A percentile compares a stretch with the other conserved stretches of the same genome.
Conservation (phyloP, 2,888 invertebrate species). For the Alcis repandata region DNA sequence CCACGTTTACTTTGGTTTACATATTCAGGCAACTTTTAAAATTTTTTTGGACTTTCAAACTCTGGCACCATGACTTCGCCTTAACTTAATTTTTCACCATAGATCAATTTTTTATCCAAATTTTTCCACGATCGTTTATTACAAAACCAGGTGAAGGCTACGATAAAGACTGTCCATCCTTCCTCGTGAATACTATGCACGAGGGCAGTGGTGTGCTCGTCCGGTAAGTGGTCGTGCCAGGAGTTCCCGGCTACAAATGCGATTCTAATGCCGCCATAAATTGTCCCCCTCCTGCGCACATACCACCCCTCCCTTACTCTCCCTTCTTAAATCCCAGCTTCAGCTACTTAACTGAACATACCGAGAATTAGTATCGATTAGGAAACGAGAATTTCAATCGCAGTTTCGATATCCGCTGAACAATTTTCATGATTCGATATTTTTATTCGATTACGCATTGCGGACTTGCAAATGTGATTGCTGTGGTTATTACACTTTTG, state of each 20-base stretch:
- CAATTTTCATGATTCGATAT: constrained; percentile 54
- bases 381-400: constrained; percentile 68
- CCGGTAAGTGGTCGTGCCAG: constrained; percentile 45
- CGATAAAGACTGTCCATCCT: constrained; percentile 39
- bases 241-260: constrained; percentile 66
- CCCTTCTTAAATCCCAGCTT: constrained; percentile 51
- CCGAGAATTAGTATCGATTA: constrained; percentile 80
- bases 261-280: constrained; percentile 81
- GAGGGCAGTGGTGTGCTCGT: constrained; percentile 55
- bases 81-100: no score
- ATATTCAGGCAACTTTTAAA: no score
- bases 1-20: no score
- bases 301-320: constrained; percentile 47
- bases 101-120: no score
- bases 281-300: constrained; percentile 65
- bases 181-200: constrained; percentile 52
- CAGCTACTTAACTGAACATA: constrained; percentile 67
- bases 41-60: no score
- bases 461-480: constrained; percentile 32
- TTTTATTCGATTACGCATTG: constrained; percentile 47
- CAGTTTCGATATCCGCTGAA: constrained; percentile 53
- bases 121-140: no score
- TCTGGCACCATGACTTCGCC: no score
- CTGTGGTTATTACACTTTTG: constrained; percentile 24
- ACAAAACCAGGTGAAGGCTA: no score